phyloP scores from a whole-genome alignment of 2,888 invertebrate species.

The Diaphora mendica region DNA sequence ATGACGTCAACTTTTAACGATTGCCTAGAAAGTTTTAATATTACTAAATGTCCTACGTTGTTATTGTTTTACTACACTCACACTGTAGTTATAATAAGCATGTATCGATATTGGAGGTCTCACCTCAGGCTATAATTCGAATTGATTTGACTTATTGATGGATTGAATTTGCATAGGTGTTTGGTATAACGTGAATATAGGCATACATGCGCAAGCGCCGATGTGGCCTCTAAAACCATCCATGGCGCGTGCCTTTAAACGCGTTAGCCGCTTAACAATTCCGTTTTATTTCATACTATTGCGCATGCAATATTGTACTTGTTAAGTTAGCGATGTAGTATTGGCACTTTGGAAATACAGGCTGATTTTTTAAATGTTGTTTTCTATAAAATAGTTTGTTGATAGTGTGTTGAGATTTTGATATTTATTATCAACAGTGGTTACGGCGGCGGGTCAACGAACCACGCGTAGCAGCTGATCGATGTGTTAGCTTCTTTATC shows the following conservation, averaged over 20 bases:
- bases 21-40: conserved; percentile 29
- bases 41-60: background rate
- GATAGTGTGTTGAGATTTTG: background rate
- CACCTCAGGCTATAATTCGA: conserved; percentile 18
- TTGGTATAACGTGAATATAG: conserved; percentile 51
- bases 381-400: background rate
- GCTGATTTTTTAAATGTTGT: background rate
- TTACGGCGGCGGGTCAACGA: conserved; percentile 1
- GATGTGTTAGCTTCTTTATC: conserved; percentile 6
- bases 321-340: conserved; percentile 38
- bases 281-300: conserved; percentile 49
- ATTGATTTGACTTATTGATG: conserved; percentile 33
- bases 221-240: conserved; percentile 60
- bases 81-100: background rate
- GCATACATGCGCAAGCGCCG: conserved; percentile 54
- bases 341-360: background rate
- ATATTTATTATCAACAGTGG: background rate
- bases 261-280: conserved; percentile 74
- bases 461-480: conserved; percentile 7
- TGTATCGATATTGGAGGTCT: background rate
- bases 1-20: conserved; percentile 21
- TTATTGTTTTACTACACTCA: background rate
- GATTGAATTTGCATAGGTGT: conserved; percentile 47
- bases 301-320: conserved; percentile 55
- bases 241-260: conserved; percentile 72